Conservation (phyloP, 2,888 invertebrate species). For the Amphipyra tragopoginis region DNA sequence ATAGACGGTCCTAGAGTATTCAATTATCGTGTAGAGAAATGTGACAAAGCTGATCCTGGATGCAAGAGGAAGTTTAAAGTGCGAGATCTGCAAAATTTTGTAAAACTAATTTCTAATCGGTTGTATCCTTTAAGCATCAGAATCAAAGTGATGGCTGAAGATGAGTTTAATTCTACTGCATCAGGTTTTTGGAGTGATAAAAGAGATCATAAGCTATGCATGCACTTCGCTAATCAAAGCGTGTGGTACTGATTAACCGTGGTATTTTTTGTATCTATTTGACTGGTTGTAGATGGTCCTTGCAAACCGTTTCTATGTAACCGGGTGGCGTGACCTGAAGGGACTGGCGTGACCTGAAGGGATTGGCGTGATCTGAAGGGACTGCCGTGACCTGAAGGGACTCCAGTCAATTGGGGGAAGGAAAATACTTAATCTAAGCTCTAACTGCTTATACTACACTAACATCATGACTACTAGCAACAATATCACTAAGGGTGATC, state of each 20-base stretch:
- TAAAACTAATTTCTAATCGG: constrained; percentile 34
- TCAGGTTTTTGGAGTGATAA: constrained; percentile 62
- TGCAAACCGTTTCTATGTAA: too few relatives aligned
- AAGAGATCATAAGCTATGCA: constrained; percentile 71
- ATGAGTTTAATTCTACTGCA: constrained; percentile 12
- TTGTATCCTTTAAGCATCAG: constrained; percentile 57
- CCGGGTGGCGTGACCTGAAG: too few relatives aligned
- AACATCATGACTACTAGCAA: too few relatives aligned
- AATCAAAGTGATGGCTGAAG: constrained; percentile 23
- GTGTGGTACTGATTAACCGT: constrained; percentile 38
- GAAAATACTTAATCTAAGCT: too few relatives aligned
- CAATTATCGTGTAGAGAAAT: constrained; percentile 54
- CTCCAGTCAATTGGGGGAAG: too few relatives aligned
- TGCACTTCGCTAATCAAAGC: constrained; percentile 55
- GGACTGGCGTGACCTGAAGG: too few relatives aligned
- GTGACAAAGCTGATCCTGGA: constrained; percentile 32
- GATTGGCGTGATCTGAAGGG: too few relatives aligned
- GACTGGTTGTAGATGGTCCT: too few relatives aligned
- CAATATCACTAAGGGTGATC: too few relatives aligned
- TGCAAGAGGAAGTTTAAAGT: constrained; percentile 52
- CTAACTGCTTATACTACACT: too few relatives aligned
- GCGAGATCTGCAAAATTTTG: constrained; percentile 47
- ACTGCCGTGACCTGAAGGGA: too few relatives aligned
- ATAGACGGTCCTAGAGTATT: constrained; percentile 68
- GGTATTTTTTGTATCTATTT: background rate